phyloP scores from a whole-genome alignment of 2,113 vertebrate genomes.

The Podocnemis expansa region DNA sequence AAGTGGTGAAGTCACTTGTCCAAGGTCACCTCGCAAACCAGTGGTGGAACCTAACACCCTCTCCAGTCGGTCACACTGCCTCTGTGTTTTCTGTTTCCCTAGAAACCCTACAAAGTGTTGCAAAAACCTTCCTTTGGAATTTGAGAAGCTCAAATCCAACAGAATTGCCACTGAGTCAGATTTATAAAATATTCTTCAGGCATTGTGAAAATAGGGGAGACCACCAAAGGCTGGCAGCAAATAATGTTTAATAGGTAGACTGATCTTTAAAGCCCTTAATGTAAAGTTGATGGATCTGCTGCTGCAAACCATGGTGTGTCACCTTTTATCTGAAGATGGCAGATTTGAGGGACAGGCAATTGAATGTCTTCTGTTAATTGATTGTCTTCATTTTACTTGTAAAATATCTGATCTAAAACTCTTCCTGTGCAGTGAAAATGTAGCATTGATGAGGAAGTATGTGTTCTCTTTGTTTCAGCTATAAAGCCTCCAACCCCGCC shows the following conservation, averaged over 20 bases:
- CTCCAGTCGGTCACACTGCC: background rate
- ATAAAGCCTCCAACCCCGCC: conserved; percentile 53
- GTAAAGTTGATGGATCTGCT: background rate
- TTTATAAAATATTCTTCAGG: background rate
- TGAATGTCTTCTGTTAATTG: background rate
- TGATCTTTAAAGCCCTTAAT: background rate
- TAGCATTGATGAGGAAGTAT: background rate
- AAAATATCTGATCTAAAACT: background rate
- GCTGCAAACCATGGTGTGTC: background rate
- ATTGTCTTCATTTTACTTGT: background rate
- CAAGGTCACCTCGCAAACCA: background rate
- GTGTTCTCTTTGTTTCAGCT: conserved; percentile 56
- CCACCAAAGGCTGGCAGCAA: background rate
- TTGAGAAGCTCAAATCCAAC: background rate
- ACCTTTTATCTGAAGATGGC: background rate
- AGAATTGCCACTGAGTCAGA: background rate
- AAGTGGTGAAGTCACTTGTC: background rate
- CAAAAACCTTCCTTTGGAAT: background rate
- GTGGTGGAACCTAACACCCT: background rate
- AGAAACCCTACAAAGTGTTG: background rate
- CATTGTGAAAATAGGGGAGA: background rate
- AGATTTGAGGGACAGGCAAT: background rate
- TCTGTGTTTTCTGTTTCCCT: background rate
- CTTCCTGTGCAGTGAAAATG: background rate
- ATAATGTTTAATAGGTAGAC: background rate